phyloP scores from a whole-genome alignment of 2,113 vertebrate genomes.

The Urocitellus parryii region DNA sequence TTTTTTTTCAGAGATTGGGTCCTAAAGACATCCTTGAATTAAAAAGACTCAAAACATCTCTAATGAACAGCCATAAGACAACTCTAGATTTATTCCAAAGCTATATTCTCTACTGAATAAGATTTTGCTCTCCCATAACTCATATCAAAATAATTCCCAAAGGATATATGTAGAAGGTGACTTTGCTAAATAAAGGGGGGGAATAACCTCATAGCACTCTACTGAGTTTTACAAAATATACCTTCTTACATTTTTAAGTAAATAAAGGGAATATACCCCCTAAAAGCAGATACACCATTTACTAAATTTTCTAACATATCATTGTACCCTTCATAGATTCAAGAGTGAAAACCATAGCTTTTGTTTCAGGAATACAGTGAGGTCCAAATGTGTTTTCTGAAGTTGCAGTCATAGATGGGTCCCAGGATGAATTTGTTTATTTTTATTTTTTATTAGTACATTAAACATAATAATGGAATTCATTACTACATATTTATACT shows the following conservation, averaged over 20 bases:
- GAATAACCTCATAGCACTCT: neutral
- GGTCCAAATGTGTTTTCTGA: neutral
- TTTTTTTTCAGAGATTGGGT: constrained; percentile 49
- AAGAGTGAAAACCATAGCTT: constrained; percentile 18
- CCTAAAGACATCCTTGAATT: constrained; percentile 47
- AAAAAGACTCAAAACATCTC: constrained; percentile 22
- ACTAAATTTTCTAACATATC: neutral
- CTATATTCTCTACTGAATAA: neutral
- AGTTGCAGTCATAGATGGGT: neutral
- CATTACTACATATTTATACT: no score
- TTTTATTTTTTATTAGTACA: no score
- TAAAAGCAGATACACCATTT: neutral
- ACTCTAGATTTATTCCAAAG: neutral
- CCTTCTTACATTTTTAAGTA: neutral
- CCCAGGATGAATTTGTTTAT: constrained; percentile 8
- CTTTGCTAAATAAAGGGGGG: neutral
- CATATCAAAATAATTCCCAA: constrained; percentile 47
- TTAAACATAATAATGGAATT: no score
- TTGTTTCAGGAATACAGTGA: constrained; percentile 21
- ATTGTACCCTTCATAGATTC: neutral
- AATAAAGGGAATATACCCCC: neutral
- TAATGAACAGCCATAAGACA: constrained; percentile 31
- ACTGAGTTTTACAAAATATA: constrained; percentile 18
- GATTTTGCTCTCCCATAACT: constrained; percentile 14
- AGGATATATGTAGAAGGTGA: neutral